Evolutionary conservation across 2,797 vertebrate species (phyloP).

Genomic region (Melanotaenia trifasciata): DNA sequence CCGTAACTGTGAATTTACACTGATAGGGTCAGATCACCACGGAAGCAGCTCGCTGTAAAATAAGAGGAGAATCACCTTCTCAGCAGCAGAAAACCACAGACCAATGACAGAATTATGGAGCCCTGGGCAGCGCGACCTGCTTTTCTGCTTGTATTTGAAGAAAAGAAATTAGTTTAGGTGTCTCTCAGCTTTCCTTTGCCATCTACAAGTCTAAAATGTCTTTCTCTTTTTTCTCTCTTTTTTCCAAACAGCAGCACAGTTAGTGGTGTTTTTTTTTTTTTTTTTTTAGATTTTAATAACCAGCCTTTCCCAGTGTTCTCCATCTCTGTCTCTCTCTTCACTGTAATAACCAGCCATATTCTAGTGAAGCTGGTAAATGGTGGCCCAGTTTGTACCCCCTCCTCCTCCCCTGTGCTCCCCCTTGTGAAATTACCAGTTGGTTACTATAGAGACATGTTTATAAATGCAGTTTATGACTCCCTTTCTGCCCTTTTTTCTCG

Average conservation of each 20-base stretch:
- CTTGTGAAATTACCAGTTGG: constrained; percentile 81
- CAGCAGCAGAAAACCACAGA: constrained; percentile 63
- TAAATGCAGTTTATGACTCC: constrained; percentile 83
- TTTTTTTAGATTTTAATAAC: constrained; percentile 29
- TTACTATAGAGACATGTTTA: constrained; percentile 87
- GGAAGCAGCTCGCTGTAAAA: constrained; percentile 62
- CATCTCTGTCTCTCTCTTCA: constrained; percentile 24
- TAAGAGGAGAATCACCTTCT: constrained; percentile 61
- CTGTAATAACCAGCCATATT: constrained; percentile 69
- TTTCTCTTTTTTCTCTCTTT: constrained; percentile 8
- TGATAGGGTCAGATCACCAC: constrained; percentile 52
- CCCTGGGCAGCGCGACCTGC: constrained; percentile 58
- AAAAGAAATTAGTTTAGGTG: constrained; percentile 8
- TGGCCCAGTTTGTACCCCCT: constrained; percentile 67
- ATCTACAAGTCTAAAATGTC: constrained; percentile 31
- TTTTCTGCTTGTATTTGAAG: constrained; percentile 49
- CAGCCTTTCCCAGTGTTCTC: constrained; percentile 13
- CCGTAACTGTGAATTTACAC: constrained; percentile 79
- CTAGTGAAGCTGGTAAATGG: constrained; percentile 70
- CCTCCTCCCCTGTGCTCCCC: constrained; percentile 39
- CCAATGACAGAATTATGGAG: constrained; percentile 69
- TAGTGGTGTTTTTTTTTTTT: not conserved
- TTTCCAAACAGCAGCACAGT: constrained; percentile 24
- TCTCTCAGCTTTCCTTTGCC: not conserved
- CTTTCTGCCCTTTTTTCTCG: constrained; percentile 69